Evolutionary conservation across 1,140 invertebrate genomes (phyloP), one percentile per base, ranked within the genome.

Genomic region (Epicauta chinensis): DNA sequence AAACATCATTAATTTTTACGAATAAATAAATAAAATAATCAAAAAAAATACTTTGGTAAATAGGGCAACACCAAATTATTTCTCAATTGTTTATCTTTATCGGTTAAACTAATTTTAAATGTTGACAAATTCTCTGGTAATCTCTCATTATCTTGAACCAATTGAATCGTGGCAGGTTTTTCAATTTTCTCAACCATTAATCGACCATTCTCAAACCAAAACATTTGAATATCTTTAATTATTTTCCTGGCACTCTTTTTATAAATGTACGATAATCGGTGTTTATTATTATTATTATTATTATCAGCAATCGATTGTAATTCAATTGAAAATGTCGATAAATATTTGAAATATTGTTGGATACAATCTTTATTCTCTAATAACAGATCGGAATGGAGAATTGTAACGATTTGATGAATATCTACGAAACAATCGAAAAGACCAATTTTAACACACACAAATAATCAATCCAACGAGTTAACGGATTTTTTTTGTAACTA

Each of bases 31-130:
- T 12, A 11, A 10, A 34, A 12, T 11, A 10, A 35, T 32, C 30
- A 53, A 48, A 32, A 12, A 42, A 38, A 53, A 48, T 60, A 68
- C 66, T 56, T 66, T 7, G 68, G 67, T 48, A 68, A 61, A 57
- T 79, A 81, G 1, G 79, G 79, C 38, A 81, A 64, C 43, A 78
- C 68, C 16, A 81, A 56, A 56, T 75, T 72, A 55, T 75, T 71
- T 51, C 76, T 75, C 14, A 74, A 72, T 17, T 74, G 49, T 60
- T 76, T 76, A 31, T 77, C 77, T 39, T 71, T 66, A 58, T 78
- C 76, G 37, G 75, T 73, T 1, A 79, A 65, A 59, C 73, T 71
- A 62, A 81, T 78, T 65, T 77, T 79, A 58, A 81, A 81, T 51
- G 78, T 79, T 1, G 79, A 64, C 3, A 81, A 62, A 43, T 70